Conservation (phyloP, 64 coral and sea anemone species). For the Platygyra sinensis region DNA sequence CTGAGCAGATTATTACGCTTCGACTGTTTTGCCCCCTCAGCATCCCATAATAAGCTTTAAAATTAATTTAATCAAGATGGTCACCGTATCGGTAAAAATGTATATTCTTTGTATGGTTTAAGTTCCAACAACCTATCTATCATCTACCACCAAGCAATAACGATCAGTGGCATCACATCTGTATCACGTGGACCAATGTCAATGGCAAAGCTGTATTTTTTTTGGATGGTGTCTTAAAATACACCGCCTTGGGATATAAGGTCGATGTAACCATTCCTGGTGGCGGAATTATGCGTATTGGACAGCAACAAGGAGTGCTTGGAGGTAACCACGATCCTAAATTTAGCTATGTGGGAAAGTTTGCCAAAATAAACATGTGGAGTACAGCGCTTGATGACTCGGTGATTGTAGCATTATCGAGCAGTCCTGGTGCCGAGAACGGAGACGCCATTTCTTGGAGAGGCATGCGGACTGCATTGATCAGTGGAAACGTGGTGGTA, state of each 20-base stretch:
- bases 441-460: conserved; percentile 1
- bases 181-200: background rate
- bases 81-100: too few species aligned
- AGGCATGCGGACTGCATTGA: background rate
- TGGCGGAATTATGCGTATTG: background rate
- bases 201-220: background rate
- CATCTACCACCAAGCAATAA: too few species aligned
- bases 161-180: background rate
- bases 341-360: background rate
- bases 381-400: background rate
- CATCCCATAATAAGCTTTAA: too few species aligned
- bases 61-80: too few species aligned
- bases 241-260: background rate
- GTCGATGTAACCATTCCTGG: background rate
- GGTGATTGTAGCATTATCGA: background rate
- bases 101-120: background rate
- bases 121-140: background rate
- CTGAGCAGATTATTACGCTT: too few species aligned
- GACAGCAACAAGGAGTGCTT: background rate
- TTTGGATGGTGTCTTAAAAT: background rate
- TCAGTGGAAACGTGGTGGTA: background rate
- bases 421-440: background rate
- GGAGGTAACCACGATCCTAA: background rate
- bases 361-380: background rate
- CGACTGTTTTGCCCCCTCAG: too few species aligned